Evolutionary conservation across 2,888 invertebrate species (phyloP).

Genomic region (Cremastinae sp.): DNA sequence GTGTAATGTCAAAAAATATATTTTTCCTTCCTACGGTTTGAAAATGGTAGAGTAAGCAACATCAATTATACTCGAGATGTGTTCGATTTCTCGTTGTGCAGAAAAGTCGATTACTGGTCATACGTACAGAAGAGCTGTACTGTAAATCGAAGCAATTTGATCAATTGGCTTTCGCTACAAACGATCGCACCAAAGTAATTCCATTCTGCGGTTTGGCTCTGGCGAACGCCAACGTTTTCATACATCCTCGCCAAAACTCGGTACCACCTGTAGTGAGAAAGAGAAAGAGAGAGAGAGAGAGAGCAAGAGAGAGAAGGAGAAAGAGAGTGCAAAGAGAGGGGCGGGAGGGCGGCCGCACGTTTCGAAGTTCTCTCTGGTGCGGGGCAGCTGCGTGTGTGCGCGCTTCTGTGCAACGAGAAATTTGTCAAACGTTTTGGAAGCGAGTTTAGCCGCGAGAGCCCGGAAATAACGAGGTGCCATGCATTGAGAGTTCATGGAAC

Average conservation of each 20-base stretch:
- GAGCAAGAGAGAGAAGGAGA: conserved; percentile 1
- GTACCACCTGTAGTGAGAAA: conserved; percentile 38
- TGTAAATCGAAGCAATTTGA: conserved; percentile 67
- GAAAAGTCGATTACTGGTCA: neutral
- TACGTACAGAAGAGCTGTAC: conserved; percentile 1
- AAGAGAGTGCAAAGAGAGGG: neutral
- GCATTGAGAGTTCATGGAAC: conserved; percentile 30
- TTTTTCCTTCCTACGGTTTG: neutral
- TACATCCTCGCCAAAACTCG: conserved; percentile 43
- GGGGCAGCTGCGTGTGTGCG: conserved; percentile 36
- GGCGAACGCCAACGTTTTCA: conserved; percentile 60
- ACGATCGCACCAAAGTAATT: conserved; percentile 77
- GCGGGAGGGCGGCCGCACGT: conserved; percentile 54
- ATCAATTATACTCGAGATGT: neutral
- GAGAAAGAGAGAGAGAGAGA: conserved; percentile 22
- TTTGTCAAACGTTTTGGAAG: conserved; percentile 43
- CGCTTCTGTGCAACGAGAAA: conserved; percentile 41
- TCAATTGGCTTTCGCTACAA: conserved; percentile 73
- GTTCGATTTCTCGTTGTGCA: neutral
- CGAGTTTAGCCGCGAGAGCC: conserved; percentile 44
- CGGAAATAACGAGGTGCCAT: conserved; percentile 45
- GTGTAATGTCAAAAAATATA: no score
- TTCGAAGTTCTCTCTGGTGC: conserved; percentile 34
- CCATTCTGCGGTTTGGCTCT: conserved; percentile 75
- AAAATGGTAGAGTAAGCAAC: neutral